Percentiles rank a stretch among this genome's conserved stretches.
phyloP scores from a whole-genome alignment of 2,797 vertebrate species.

The Sternarchorhynchus goeldii region DNA sequence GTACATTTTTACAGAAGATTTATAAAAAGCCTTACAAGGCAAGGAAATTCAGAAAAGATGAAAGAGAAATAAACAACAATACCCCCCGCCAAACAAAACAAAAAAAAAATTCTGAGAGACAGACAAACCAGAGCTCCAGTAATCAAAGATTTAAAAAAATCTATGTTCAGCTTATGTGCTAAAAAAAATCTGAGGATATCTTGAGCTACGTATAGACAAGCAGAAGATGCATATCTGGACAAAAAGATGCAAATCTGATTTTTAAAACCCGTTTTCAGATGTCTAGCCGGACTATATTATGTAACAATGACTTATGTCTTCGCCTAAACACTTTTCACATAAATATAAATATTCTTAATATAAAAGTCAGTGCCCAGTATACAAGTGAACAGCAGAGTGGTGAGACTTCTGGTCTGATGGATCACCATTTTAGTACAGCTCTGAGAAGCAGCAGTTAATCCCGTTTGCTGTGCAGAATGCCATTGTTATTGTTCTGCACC shows the following conservation, averaged over 20 bases:
- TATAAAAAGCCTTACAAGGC: not conserved
- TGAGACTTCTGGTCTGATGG: conserved; percentile 16
- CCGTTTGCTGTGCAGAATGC: conserved; percentile 64
- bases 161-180: not conserved
- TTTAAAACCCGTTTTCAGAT: conserved; percentile 6
- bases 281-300: not conserved
- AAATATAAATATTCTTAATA: conserved; percentile 48
- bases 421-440: conserved; percentile 70
- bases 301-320: not conserved
- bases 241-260: not conserved
- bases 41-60: conserved; percentile 10
- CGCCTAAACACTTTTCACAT: not conserved
- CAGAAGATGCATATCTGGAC: not conserved
- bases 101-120: not conserved
- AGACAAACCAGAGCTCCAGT: not conserved
- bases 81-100: not conserved
- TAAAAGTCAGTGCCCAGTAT: conserved; percentile 47
- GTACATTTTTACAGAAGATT: too few species aligned
- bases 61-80: conserved; percentile 12
- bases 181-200: not conserved
- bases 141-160: conserved; percentile 1
- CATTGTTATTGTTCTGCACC: conserved; percentile 71
- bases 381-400: conserved; percentile 17
- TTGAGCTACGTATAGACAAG: not conserved
- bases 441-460: conserved; percentile 60